Evolutionary conservation across 1,140 invertebrate genomes (phyloP).

Genomic region (Brachionus rubens): DNA sequence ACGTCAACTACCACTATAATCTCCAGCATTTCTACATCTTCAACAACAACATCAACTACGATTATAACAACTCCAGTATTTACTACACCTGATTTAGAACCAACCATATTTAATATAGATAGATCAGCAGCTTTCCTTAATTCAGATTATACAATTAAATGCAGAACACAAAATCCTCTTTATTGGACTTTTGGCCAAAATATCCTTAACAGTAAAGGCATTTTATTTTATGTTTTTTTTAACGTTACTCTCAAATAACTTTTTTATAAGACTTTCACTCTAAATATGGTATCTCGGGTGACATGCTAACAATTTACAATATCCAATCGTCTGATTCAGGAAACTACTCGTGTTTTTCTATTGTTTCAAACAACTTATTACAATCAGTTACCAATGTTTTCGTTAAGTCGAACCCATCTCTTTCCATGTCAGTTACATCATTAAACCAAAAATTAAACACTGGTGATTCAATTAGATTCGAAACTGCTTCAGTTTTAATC

Average conservation of each 20-base stretch:
- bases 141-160: neutral
- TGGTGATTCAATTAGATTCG: neutral
- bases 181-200: conserved; percentile 8
- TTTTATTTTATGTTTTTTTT: neutral
- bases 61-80: neutral
- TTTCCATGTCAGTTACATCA: neutral
- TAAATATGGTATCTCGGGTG: neutral
- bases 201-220: neutral
- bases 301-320: neutral
- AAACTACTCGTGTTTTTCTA: neutral
- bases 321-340: neutral
- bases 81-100: neutral
- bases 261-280: neutral
- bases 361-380: neutral
- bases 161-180: neutral
- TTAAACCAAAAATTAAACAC: neutral
- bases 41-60: neutral
- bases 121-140: neutral
- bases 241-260: no score
- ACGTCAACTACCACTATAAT: neutral
- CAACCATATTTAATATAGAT: neutral
- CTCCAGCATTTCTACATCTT: neutral
- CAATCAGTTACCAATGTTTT: neutral
- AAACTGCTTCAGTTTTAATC: neutral
- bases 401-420: neutral